Evolutionary conservation across 2,888 invertebrate genomes (phyloP), one percentile per base, ranked within the genome.

Genomic region (Exephanes ischioxanthus): DNA sequence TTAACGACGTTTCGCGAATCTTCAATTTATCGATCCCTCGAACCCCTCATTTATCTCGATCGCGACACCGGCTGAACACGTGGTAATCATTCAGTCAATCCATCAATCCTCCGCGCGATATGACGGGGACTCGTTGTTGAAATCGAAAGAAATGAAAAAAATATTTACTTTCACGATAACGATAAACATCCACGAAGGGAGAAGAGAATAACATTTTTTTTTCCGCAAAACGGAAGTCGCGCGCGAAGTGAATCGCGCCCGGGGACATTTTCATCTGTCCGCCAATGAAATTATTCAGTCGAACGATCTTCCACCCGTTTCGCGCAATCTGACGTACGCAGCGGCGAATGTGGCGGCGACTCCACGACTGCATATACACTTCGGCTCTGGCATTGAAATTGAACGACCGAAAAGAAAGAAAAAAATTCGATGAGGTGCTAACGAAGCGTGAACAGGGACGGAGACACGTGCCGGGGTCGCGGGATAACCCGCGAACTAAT

Each of bases 11-110:
- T 9, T 33, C 2, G 63, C 63, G 33, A 68, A 91, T 91, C 77
- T 91, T 91, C 66, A 90, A 91, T 82, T 90, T 92, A 85, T 92
- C 93, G 48, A 48, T 66, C 66, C 3, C 33, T 51, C 22, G 4
- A 51, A 19, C 41, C 51, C 55, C n/a, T 73, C 41, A 14, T 30
- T 33, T 19, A 19, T n/a, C 61, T 26, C 61, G 16, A n/a, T 5
- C 6, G 30, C 30, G 26, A 30, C n/a, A 48, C 7, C 26, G n/a
- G 26, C 41, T 33, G 19, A 7, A 16, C n/a, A 7, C 45, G 3
- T 45, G 16, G 58, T 19, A 68, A 78, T 70, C 58, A 68, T 78
- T 78, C 78, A 45, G 16, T 26, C 68, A 16, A 73, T 73, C 83
- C 67, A 78, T 78, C 78, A 41, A 41, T 61, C 45, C 55, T 58